Base-by-base conservation (phyloP, 2,113 vertebrate species). In the Gavialis gangeticus region DNA sequence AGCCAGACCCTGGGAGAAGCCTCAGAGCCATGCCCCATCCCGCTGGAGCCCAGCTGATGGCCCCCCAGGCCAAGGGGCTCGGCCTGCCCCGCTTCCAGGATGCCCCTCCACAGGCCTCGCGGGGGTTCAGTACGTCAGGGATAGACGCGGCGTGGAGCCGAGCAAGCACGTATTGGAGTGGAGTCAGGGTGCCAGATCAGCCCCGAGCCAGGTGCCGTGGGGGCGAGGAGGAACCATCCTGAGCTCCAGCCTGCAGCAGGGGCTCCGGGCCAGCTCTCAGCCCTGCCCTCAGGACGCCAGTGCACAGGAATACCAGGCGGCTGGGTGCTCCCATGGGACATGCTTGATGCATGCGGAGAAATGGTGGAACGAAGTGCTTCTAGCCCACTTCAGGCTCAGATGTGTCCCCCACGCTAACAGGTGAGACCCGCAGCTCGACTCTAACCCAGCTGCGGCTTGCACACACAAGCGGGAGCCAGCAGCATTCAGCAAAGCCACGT, bases 341-440 rank as follows among this genome's bases (percentile, higher is more conserved):
- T 46, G 46, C 46, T 46, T 46, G 46, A 46, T 7, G 7, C 46
- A 12, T 6, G 25, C 22, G 22, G 34, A 73, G 46, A 67, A n/a
- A 27, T 11, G 66, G 22, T 71, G 67, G 37, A 73, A 81, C 46
- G 28, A 10, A 5, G 12, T 4, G 3, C 27, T 84, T 71, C 80
- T 57, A 30, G 16, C 12, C 88, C 28, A 63, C 85, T 58, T 14
- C n/a, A 11, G 54, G 27, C 17, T 59, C 15, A 28, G 16, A 62
- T 17, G 22, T 71, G 66, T 10, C 73, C 27, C 46, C 28, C 21
- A 79, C 82, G 5, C 12, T 59, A 22, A 16, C 2, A 3, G 6
- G 9, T 64, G 27, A 60, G 37, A 59, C 25, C n/a, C 81, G 64
- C 56, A 95, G 66, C 82, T 84, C 71, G 56, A 90, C 71, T 27